Evolutionary conservation across 2,888 invertebrate species (phyloP).

Genomic region (Mechanitis mazaeus): DNA sequence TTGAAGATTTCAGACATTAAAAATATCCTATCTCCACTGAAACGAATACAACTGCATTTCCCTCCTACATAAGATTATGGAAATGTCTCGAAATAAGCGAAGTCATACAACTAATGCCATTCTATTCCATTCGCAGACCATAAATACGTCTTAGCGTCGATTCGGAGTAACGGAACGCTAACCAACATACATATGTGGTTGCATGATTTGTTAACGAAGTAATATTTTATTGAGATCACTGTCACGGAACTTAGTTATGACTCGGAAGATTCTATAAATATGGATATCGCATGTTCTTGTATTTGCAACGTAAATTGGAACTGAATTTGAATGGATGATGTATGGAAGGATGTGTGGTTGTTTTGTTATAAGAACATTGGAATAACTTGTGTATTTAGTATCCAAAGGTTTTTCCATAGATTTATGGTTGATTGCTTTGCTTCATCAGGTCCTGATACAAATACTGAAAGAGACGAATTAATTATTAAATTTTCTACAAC

Average conservation of each 20-base stretch:
- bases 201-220: constrained; percentile 48
- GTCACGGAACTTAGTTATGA: constrained; percentile 25
- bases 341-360: background rate
- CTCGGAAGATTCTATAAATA: constrained; percentile 1
- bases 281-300: constrained; percentile 3
- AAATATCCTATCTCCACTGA: too few species aligned
- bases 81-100: constrained; percentile 27
- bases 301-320: constrained; percentile 1
- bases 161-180: constrained; percentile 36
- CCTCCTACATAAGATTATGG: constrained; percentile 27
- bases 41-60: constrained; percentile 1
- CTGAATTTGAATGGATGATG: constrained; percentile 1
- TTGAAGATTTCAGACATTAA: too few species aligned
- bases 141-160: constrained; percentile 46
- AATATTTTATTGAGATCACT: constrained; percentile 56
- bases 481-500: too few species aligned
- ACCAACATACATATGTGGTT: constrained; percentile 38
- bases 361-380: too few species aligned
- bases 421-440: too few species aligned
- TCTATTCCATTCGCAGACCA: constrained; percentile 35
- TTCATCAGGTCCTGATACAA: too few species aligned
- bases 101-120: constrained; percentile 31
- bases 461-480: too few species aligned
- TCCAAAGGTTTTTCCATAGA: too few species aligned
- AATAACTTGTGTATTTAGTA: too few species aligned